phyloP scores from a whole-genome alignment of 1,140 invertebrate species.

The Steinernema khuongi region DNA sequence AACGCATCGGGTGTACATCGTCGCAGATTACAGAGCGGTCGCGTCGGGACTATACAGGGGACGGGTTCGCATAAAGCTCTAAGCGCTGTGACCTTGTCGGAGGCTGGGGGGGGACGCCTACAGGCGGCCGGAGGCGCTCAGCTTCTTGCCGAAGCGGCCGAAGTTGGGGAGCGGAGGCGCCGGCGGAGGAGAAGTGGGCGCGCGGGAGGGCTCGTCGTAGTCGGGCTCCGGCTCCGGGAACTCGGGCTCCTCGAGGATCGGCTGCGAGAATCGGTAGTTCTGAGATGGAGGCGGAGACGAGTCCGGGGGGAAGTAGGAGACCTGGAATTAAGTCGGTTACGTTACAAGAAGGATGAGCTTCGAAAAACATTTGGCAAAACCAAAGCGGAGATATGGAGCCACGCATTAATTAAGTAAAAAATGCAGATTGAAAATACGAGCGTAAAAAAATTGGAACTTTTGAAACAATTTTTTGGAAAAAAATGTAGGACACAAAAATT shows the following conservation, averaged over 20 bases:
- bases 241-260: neutral
- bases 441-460: no score
- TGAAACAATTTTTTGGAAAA: no score
- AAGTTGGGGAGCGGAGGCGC: neutral
- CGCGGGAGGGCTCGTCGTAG: neutral
- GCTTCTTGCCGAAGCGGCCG: no score
- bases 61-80: neutral
- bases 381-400: no score
- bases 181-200: neutral
- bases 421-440: no score
- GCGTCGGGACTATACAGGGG: neutral
- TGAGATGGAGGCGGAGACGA: neutral
- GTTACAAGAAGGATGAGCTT: no score
- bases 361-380: no score
- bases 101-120: neutral
- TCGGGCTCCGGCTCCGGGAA: neutral
- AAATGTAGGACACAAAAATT: no score
- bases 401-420: no score
- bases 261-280: neutral
- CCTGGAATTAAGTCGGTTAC: neutral
- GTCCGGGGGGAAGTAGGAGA: neutral
- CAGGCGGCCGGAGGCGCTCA: no score
- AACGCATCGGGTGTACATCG: no score
- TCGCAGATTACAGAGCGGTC: no score
- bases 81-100: constrained; percentile 11